These are phyloP conservation scores for Gonocerus acuteangulatus DNA, from an alignment of 2,888 invertebrate species.

Conservation along the genomic window DNA sequence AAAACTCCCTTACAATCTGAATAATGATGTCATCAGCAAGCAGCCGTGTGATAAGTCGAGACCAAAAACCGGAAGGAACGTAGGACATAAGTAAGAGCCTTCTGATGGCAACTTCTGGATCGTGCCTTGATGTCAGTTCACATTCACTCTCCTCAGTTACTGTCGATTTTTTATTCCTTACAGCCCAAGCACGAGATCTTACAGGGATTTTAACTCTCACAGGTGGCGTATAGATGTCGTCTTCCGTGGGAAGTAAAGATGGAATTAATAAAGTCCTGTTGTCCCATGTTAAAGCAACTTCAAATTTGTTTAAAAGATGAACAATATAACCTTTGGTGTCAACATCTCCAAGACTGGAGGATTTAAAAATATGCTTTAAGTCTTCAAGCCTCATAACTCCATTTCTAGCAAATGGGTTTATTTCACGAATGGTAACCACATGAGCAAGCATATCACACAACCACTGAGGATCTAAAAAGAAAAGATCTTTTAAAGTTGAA, in stretches of 20 bases:
- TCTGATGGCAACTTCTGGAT: slow-evolving; percentile 54
- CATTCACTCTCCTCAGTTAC: slow-evolving; percentile 42
- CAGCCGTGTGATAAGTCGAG: slow-evolving; percentile 82
- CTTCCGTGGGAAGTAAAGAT: slow-evolving; percentile 74
- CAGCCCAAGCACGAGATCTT: slow-evolving; percentile 59
- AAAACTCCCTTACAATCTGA: slow-evolving; percentile 66
- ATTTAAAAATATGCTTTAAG: slow-evolving; percentile 83
- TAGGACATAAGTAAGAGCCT: slow-evolving; percentile 88
- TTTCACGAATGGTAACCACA: slow-evolving; percentile 93
- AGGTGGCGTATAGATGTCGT: slow-evolving; percentile 52
- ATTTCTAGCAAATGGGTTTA: slow-evolving; percentile 87
- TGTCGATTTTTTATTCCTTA: slow-evolving; percentile 50
- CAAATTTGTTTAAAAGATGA: slow-evolving; percentile 89
- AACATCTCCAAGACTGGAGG: slow-evolving; percentile 66
- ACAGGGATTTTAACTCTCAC: slow-evolving; percentile 54
- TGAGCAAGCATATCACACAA: slow-evolving; percentile 95
- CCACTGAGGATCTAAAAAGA: slow-evolving; percentile 97
- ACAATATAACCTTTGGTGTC: slow-evolving; percentile 74
- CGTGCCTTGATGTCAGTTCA: slow-evolving; percentile 47
- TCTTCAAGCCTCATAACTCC: slow-evolving; percentile 92
- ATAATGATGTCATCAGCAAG: slow-evolving; percentile 80
- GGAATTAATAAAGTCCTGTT: slow-evolving; percentile 83
- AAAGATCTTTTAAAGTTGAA: slow-evolving; percentile 85
- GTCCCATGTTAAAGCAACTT: slow-evolving; percentile 95
- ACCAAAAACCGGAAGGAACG: slow-evolving; percentile 98